A percentile compares a stretch with the other conserved stretches of the same genome.
phyloP scores from a whole-genome alignment of 2,888 invertebrate genomes.

The Thumatha senex region DNA sequence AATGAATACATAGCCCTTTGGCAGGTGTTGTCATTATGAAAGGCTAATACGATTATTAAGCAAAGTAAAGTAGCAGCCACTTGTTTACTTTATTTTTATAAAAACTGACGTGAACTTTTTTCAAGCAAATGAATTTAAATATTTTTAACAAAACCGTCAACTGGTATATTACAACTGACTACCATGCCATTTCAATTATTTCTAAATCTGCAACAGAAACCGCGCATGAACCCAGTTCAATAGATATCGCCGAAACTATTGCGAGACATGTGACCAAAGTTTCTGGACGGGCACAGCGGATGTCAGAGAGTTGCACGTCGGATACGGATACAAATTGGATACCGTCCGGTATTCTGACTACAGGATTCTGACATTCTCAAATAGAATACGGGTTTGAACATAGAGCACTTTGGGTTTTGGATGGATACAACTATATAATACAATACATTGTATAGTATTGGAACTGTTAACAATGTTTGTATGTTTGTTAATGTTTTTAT shows the following conservation, averaged over 20 bases:
- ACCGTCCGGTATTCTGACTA: slow-evolving; percentile 30
- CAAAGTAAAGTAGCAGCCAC: too few relatives aligned
- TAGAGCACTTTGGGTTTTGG: background rate
- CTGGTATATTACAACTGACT: too few relatives aligned
- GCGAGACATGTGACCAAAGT: slow-evolving; percentile 70
- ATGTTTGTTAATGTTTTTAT: too few relatives aligned
- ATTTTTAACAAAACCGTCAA: too few relatives aligned
- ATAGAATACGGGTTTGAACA: slow-evolving; percentile 2
- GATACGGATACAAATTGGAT: slow-evolving; percentile 52
- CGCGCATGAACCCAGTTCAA: slow-evolving; percentile 49
- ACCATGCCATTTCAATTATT: background rate
- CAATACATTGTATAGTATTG: too few relatives aligned
- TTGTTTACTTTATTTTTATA: too few relatives aligned
- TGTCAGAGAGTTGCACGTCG: slow-evolving; percentile 23
- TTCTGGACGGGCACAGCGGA: slow-evolving; percentile 40
- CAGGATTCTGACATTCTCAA: slow-evolving; percentile 16
- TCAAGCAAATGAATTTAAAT: too few relatives aligned
- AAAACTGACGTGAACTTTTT: too few relatives aligned
- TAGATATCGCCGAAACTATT: slow-evolving; percentile 59
- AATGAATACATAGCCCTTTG: too few relatives aligned
- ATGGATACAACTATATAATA: background rate
- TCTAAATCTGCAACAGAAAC: slow-evolving; percentile 4
- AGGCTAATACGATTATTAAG: too few relatives aligned
- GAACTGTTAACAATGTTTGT: too few relatives aligned
- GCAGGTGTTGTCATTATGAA: too few relatives aligned